These are phyloP conservation scores for Trematocara nigrifrons DNA, from an alignment of 2,113 vertebrate species.

Conservation along the genomic window DNA sequence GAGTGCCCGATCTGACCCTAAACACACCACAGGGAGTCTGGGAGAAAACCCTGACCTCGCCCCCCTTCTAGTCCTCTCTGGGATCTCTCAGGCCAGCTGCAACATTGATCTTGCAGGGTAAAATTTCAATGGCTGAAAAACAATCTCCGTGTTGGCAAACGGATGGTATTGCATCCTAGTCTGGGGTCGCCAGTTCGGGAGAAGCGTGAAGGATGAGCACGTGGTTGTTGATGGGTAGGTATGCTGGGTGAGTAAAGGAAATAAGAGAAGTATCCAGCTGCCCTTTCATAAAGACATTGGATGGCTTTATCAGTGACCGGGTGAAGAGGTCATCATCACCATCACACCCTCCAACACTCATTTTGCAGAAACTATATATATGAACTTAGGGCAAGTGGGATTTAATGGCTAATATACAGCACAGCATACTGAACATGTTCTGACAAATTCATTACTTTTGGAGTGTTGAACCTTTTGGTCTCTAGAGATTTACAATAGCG, in stretches of 20 bases:
- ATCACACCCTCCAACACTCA: conserved; percentile 25
- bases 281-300: conserved; percentile 11
- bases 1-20: conserved; percentile 41
- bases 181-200: conserved; percentile 54
- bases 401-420: background rate
- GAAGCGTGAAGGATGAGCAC: conserved; percentile 16
- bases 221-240: conserved; percentile 35
- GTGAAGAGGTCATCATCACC: conserved; percentile 51
- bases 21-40: conserved; percentile 58
- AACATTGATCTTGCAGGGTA: conserved; percentile 67
- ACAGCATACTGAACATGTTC: background rate
- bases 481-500: background rate
- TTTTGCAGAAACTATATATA: background rate
- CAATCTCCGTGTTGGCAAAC: conserved; percentile 72
- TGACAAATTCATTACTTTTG: background rate
- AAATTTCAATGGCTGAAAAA: conserved; percentile 75
- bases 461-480: background rate
- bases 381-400: background rate
- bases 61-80: background rate
- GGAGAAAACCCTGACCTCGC: conserved; percentile 57
- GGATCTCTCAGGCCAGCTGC: conserved; percentile 64
- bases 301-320: conserved; percentile 32
- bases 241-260: conserved; percentile 30
- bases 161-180: conserved; percentile 46
- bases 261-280: conserved; percentile 32